Conservation (phyloP, 2,113 vertebrate genomes). For the Vimba vimba region DNA sequence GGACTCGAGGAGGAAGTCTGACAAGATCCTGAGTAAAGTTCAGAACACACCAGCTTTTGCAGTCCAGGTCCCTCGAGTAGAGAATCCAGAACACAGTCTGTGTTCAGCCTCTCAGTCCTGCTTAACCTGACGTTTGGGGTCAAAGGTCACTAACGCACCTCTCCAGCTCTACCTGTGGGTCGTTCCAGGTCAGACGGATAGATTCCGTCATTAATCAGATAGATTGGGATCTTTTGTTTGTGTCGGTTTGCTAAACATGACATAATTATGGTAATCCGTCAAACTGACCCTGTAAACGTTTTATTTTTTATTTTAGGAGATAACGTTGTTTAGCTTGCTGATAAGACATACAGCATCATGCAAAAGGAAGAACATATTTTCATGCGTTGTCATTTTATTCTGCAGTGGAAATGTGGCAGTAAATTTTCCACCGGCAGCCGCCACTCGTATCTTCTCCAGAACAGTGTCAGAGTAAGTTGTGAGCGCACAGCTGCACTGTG, state of each 20-base stretch:
- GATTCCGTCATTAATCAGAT: neutral
- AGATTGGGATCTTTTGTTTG: conserved; percentile 26
- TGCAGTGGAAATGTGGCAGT: neutral
- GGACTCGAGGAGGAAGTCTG: conserved; percentile 13
- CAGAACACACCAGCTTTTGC: neutral
- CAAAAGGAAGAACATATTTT: neutral
- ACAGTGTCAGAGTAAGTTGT: neutral
- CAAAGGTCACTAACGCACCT: conserved; percentile 21
- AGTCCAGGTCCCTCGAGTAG: neutral
- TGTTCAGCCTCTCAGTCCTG: neutral
- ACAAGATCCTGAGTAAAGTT: neutral
- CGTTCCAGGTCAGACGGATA: neutral
- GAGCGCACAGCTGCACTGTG: neutral
- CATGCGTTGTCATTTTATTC: neutral
- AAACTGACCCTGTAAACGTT: neutral
- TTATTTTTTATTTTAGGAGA: neutral
- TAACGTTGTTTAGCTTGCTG: neutral
- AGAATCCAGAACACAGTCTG: neutral
- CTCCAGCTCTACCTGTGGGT: conserved; percentile 2
- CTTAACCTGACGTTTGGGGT: conserved; percentile 8
- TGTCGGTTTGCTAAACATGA: neutral
- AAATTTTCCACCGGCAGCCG: neutral
- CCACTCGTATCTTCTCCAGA: neutral
- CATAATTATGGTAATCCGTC: neutral
- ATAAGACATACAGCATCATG: too few species aligned